Evolutionary conservation across 1,140 invertebrate genomes (phyloP), one percentile per base, ranked within the genome.

Genomic region (Drosophila baimaii): DNA sequence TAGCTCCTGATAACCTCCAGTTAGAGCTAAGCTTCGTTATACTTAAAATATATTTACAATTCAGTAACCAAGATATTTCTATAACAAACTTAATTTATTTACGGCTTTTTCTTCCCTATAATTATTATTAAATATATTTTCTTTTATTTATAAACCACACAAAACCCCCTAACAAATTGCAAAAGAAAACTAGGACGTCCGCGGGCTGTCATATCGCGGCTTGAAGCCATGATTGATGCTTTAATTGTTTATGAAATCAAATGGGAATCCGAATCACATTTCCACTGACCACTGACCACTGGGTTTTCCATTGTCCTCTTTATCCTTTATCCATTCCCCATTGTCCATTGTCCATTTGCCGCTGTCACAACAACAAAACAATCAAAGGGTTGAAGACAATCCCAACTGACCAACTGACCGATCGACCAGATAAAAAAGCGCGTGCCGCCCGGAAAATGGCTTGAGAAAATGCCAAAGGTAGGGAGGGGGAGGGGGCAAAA

Each of bases 311-410:
- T 44, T 58, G 25, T 33, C n/a, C n/a, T 25, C 19, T 12, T 6
- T 35, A 21, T 23, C 23, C 64, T 21, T 27, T 55, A 21, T 29
- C 12, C 7, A 0, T 54, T 52, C n/a, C 27, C 39, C 63, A 7
- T 37, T 70, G 23, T 39, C 52, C 61, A 61, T 64, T 64, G 64
- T 66, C 62, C 43, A 6, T 37, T 66, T 23, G 27, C 27, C 19
- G 52, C 19, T 71, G 69, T 71, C 69, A 71, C 65, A 71, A 71
- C 68, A 71, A 71, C 39, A 39, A 19, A 29, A 35, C 31, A 27
- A 55, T 58, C 65, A 58, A 71, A 57, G 66, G 51, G 65, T 52
- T n/a, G 33, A 13, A 13, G 12, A 37, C 49, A 56, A 56, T 15
- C 33, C 44, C 43, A 17, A 64, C 37, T 70, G 51, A 70, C 51